Evolutionary conservation across 1,140 invertebrate genomes (phyloP), one percentile per base, ranked within the genome.

Genomic region (Cherax destructor): DNA sequence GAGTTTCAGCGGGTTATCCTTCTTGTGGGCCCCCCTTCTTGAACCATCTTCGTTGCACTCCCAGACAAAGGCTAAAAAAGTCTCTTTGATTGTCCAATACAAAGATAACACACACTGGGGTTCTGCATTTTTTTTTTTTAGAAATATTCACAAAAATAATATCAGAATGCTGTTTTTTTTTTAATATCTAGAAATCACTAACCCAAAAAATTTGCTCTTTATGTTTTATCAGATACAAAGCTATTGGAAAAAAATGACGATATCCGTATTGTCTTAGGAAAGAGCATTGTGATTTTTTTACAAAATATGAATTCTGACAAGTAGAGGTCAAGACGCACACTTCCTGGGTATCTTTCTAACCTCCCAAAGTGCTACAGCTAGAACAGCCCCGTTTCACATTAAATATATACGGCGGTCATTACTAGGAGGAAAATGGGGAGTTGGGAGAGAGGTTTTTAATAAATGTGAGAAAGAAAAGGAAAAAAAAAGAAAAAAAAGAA

Each of bases 321-420:
- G 79, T 49, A 89, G 21, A 84, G 81, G 50, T 91, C 52, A 65
- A 74, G 81, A 85, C 72, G 52, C 89, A 79, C 86, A 72, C 74
- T 91, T 85, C 89, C 89, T 91, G 89, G 89, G 86, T 91, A 50
- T 91, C 89, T 72, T 89, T 79, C 89, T 91, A 91, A 72, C 74
- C 85, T 83, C 81, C 88, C 85, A 91, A 72, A 80, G 50, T 79
- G 83, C 83, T 91, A 91, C 74, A 91, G 41, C 89, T 91, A 91
- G 83, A 91, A 85, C 76, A 79, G 89, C 80, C 83, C 83, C 65
- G 65, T 61, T 52, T 74, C 80, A 84, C 80, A 49, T n/a, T 78
- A 90, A 72, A 78, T 78, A 84, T 78, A 69, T 88, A 41, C 61
- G 79, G 16, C 21, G 74, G n/a, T 84, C 21, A 77, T 90, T n/a